Percentiles rank a stretch among this genome's conserved stretches.
Evolutionary conservation across 2,888 invertebrate species (phyloP).

Genomic region (Nomada ferruginata): DNA sequence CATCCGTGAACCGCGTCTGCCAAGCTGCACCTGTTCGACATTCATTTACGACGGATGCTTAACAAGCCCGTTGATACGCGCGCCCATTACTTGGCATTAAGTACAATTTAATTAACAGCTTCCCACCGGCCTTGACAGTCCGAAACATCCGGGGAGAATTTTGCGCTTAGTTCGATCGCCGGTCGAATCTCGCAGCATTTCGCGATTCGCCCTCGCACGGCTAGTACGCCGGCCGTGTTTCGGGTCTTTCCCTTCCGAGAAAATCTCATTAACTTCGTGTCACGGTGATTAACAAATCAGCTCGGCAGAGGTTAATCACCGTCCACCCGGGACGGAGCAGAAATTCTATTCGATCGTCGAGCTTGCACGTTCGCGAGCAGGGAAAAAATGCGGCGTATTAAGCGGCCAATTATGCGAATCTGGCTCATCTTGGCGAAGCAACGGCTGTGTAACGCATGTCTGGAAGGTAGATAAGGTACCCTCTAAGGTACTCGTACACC

Average conservation of each 20-base stretch:
- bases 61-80: constrained; percentile 61
- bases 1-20: constrained; percentile 52
- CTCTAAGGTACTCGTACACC: constrained; percentile 46
- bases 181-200: neutral
- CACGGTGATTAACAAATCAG: constrained; percentile 30
- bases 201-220: too few species aligned
- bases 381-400: constrained; percentile 49
- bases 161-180: constrained; percentile 10
- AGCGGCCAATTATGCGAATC: constrained; percentile 68
- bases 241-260: constrained; percentile 6
- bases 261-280: constrained; percentile 28
- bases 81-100: constrained; percentile 63
- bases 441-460: constrained; percentile 64
- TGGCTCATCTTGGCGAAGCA: constrained; percentile 53
- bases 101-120: constrained; percentile 71
- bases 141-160: constrained; percentile 37
- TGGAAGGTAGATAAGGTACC: constrained; percentile 63
- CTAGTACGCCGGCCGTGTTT: neutral
- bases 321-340: neutral
- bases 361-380: constrained; percentile 2
- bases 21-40: constrained; percentile 69
- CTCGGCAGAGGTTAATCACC: constrained; percentile 17
- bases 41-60: constrained; percentile 60
- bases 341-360: constrained; percentile 32
- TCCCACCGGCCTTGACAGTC: neutral